phyloP scores from a whole-genome alignment of 53 echinoderm and acorn worm species.

The Astropecten irregularis region DNA sequence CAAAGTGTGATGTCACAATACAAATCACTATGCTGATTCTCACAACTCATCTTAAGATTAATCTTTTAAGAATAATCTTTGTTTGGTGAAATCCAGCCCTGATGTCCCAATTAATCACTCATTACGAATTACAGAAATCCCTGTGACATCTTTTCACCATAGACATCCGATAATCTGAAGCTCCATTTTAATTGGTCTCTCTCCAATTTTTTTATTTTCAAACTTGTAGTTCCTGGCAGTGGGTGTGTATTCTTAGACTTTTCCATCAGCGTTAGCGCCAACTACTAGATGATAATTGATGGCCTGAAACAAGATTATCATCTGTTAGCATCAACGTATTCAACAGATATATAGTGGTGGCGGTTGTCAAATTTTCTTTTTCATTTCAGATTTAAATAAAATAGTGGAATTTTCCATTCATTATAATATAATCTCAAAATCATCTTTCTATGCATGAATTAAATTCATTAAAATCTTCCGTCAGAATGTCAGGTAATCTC shows the following conservation, averaged over 20 bases:
- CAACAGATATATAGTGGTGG: too few relatives aligned
- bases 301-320: too few relatives aligned
- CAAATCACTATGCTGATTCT: too few relatives aligned
- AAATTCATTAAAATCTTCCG: not conserved
- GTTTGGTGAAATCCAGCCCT: not conserved
- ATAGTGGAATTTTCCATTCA: not conserved
- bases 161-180: not conserved
- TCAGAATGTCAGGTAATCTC: not conserved
- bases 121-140: not conserved
- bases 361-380: not conserved
- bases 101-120: not conserved
- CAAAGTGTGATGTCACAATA: too few relatives aligned
- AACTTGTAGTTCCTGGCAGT: constrained; percentile 40
- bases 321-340: not conserved
- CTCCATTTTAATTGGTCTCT: not conserved
- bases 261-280: constrained; percentile 5
- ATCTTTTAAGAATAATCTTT: too few relatives aligned
- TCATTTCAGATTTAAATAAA: not conserved
- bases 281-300: not conserved
- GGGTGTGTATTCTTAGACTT: constrained; percentile 41
- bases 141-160: not conserved
- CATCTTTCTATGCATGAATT: constrained; percentile 50
- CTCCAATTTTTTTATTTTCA: not conserved
- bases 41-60: too few relatives aligned
- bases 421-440: not conserved